Evolutionary conservation across 2,888 invertebrate species (phyloP), one percentile per base, ranked within the genome.

Genomic region (Drosophila prolongata): DNA sequence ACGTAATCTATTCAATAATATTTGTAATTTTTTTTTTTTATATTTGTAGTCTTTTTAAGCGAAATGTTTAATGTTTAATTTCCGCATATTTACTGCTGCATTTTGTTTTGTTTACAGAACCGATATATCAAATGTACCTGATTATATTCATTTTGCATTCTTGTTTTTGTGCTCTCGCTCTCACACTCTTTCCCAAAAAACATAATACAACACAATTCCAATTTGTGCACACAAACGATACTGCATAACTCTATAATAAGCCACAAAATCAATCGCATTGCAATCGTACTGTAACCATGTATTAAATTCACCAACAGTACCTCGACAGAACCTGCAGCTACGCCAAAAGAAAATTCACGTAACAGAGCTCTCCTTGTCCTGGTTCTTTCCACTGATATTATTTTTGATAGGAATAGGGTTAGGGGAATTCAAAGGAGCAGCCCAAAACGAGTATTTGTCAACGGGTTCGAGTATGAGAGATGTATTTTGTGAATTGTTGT

Each of bases 61-160:
- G 44, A 58, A 60, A 49, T 59, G 64, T 65, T 75, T 73, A 66
- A 66, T 72, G 70, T 60, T 75, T 73, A 66, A 66, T 72, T 83
- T 79, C 65, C 64, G 69, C 66, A 77, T 73, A 61, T 68, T 68
- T 69, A 68, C 76, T 75, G 75, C 78, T 68, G 80, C 78, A 87
- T 76, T 85, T 81, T 81, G 69, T 72, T 77, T 77, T 74, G 65
- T 54, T 61, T 67, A 76, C 72, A 76, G 54, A 77, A 80, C 86
- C 87, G 79, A 89, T 79, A 83, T 89, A 89, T 87, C 85, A 87
- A 89, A 87, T 87, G 87, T 87, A 87, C 87, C 87, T 87, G 87
- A 87, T 89, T 89, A 89, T 85, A 89, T 79, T 89, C 87, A 83
- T 83, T 87, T 87, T 78, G 85, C 83, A 87, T 83, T 87, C 78